Evolutionary conservation across 2,888 invertebrate species (phyloP).

Genomic region (Epinotia ramella): DNA sequence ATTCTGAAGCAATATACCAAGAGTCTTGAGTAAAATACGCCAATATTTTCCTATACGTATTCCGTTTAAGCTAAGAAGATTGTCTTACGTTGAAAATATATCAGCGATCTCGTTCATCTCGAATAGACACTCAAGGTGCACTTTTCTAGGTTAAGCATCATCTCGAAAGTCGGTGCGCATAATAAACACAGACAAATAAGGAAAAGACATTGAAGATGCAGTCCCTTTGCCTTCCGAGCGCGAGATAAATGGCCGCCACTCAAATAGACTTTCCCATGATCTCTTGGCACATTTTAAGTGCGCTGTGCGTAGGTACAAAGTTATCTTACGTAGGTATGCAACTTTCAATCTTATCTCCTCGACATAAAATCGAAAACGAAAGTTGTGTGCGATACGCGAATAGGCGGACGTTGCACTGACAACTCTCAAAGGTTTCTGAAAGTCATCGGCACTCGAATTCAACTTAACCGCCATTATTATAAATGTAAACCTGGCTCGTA

Average conservation of each 20-base stretch:
- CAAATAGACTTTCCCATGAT: conserved; percentile 37
- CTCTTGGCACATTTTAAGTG: conserved; percentile 38
- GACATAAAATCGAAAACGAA: background rate
- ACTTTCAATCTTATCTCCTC: background rate
- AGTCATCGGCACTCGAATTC: conserved; percentile 26
- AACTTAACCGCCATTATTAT: conserved; percentile 25
- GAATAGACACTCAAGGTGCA: conserved; percentile 51
- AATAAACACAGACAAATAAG: conserved; percentile 65
- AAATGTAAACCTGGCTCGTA: conserved; percentile 21
- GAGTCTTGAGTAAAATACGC: background rate
- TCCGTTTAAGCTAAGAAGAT: conserved; percentile 27
- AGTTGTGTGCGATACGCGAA: conserved; percentile 15
- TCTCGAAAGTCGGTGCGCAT: conserved; percentile 67
- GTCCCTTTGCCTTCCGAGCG: conserved; percentile 51
- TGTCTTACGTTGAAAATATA: conserved; percentile 28
- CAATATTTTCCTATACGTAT: background rate
- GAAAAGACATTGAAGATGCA: conserved; percentile 61
- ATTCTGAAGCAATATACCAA: background rate
- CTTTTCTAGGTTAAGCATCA: conserved; percentile 68
- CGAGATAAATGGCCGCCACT: conserved; percentile 41
- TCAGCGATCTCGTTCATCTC: conserved; percentile 25
- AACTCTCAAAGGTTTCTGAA: conserved; percentile 26
- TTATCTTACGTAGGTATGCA: background rate
- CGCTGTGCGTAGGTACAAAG: background rate
- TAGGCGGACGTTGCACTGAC: conserved; percentile 16